Conservation (phyloP, 1,140 invertebrate species). For the Drosophila virilis region DNA sequence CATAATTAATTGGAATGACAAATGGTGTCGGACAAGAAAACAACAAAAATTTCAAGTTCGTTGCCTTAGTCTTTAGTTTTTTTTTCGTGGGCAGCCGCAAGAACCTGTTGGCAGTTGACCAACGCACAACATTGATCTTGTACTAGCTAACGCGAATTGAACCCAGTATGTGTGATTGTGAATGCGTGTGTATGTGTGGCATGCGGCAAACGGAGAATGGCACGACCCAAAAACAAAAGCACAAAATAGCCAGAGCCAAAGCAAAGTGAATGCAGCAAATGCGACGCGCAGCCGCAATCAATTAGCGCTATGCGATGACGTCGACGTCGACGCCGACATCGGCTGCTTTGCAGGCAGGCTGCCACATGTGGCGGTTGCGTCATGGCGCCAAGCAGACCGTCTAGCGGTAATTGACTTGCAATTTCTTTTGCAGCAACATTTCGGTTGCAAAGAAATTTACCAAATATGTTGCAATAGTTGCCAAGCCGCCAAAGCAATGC, state of each 20-base stretch:
- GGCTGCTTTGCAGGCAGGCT: constrained; percentile 8
- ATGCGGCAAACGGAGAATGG: constrained; percentile 67
- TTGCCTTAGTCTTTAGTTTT: constrained; percentile 68
- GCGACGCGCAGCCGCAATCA: constrained; percentile 67
- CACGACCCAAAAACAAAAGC: constrained; percentile 56
- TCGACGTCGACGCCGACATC: constrained; percentile 23
- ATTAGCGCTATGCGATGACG: constrained; percentile 74
- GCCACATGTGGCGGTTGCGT: constrained; percentile 77
- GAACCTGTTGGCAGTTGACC: constrained; percentile 70
- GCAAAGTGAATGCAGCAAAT: constrained; percentile 74
- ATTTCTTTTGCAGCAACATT: constrained; percentile 77
- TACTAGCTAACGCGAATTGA: constrained; percentile 51
- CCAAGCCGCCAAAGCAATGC: constrained; percentile 50
- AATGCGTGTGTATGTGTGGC: constrained; percentile 13
- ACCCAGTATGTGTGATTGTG: constrained; percentile 9
- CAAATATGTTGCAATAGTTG: constrained; percentile 68
- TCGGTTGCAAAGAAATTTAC: constrained; percentile 75
- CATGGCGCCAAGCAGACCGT: constrained; percentile 76
- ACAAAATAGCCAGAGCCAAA: constrained; percentile 12
- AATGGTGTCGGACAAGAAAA: constrained; percentile 20
- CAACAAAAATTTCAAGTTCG: constrained; percentile 65
- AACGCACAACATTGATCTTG: constrained; percentile 77
- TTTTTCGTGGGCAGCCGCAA: constrained; percentile 22
- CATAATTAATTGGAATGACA: constrained; percentile 63
- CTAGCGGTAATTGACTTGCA: constrained; percentile 78